Evolutionary conservation across 2,113 vertebrate genomes (phyloP), one percentile per base, ranked within the genome.

Genomic region (Cebidichthys violaceus): DNA sequence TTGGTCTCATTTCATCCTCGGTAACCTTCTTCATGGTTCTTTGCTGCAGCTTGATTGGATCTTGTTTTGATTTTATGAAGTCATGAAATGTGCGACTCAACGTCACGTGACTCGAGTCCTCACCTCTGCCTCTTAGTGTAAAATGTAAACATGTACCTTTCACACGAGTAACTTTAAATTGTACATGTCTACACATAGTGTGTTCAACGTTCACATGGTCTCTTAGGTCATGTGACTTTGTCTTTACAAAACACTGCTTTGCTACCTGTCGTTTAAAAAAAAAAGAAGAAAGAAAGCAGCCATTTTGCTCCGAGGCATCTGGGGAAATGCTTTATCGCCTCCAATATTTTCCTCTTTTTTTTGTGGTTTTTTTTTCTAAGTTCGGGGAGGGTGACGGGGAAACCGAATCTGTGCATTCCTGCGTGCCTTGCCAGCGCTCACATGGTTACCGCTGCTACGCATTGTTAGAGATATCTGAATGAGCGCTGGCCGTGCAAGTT

Each of bases 401-500:
- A 35, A 94, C 96, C 96, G 96, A 96, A 96, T 95, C 94, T 92
- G 95, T 94, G 94, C 98, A 99, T 98, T 98, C 97, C 97, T 98
- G 95, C 94, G 93, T 91, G 96, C 94, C 94, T 94, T 92, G 96
- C 94, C 96, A 95, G 96, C 93, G 96, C 97, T 96, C 96, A 96
- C 97, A 97, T 97, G 97, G 97, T 97, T 97, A 99, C 98, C 92
- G 93, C 94, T 90, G 95, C 95, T 91, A 90, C 92, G 95, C 96
- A 96, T 97, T 98, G 97, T 97, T 96, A 92, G 95, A 95, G 94
- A 96, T 96, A 96, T 97, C 95, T 98, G 97, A 98, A 97, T 97
- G 95, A 97, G 96, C 96, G 94, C 94, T 92, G 95, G 95, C 96
- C 96, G 88, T 96, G 96, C 95, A 96, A 96, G 96, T 96, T 96